Conservation (phyloP, 2,113 vertebrate species). For the Gopherus flavomarginatus region DNA sequence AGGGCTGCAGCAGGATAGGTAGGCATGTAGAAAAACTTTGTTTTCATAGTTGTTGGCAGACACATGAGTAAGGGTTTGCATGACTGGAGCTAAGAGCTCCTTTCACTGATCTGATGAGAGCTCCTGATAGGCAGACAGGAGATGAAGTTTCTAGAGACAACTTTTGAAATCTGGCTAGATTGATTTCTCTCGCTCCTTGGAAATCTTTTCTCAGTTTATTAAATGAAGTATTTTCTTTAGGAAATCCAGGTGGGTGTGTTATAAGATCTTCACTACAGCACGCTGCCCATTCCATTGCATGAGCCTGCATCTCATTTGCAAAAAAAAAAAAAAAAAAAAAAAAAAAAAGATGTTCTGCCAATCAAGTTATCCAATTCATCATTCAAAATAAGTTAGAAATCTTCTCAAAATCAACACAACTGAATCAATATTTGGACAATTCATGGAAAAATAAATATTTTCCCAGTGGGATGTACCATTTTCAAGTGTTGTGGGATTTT, state of each 20-base stretch:
- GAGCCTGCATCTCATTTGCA: not conserved
- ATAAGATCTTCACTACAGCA: fast-evolving
- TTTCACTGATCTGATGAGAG: not conserved
- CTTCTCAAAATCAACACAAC: not conserved
- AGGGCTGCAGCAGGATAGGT: not conserved
- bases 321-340: not conserved
- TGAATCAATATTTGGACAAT: not conserved
- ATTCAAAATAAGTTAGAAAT: not conserved
- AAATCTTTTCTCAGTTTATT: not conserved
- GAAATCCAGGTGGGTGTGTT: not conserved
- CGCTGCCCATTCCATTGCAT: not conserved
- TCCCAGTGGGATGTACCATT: not conserved
- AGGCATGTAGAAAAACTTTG: not conserved
- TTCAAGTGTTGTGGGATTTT: not conserved
- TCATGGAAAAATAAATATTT: not conserved
- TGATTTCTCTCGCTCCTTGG: not conserved
- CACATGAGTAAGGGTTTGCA: not conserved
- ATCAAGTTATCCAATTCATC: not conserved
- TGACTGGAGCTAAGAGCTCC: not conserved
- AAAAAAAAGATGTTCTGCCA: not conserved
- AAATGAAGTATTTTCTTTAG: not conserved
- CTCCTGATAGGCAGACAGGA: not conserved
- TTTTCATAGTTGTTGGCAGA: not conserved
- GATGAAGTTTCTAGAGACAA: not conserved
- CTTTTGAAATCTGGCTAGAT: not conserved